Conservation (phyloP, 2,888 invertebrate genomes). For the Leptinotarsa haldemani region DNA sequence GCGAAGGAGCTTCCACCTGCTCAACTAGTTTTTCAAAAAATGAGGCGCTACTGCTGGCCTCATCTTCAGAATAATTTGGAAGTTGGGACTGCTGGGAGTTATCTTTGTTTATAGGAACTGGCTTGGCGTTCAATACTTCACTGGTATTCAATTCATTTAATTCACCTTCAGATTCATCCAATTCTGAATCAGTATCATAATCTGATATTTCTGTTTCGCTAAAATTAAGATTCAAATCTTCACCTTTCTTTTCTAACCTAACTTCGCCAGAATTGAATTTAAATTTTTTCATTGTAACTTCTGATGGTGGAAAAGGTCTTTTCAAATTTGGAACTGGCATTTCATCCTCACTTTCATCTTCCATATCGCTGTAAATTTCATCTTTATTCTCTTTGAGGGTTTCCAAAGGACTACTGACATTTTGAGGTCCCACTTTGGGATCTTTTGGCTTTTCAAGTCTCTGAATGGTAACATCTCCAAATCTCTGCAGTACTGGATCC, state of each 20-base stretch:
- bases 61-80: conserved; percentile 54
- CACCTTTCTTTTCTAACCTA: conserved; percentile 49
- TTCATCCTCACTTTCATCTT: conserved; percentile 53
- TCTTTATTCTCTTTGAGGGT: conserved; percentile 50
- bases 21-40: conserved; percentile 61
- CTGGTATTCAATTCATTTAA: conserved; percentile 55
- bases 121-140: conserved; percentile 38
- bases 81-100: conserved; percentile 26
- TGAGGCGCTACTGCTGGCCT: conserved; percentile 62
- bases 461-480: conserved; percentile 73
- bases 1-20: conserved; percentile 50
- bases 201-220: conserved; percentile 63
- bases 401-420: conserved; percentile 47
- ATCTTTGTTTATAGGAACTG: conserved; percentile 43
- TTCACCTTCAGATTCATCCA: conserved; percentile 65
- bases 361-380: conserved; percentile 46
- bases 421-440: conserved; percentile 51
- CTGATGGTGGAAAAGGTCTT: conserved; percentile 50
- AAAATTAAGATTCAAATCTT: conserved; percentile 52
- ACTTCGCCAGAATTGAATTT: conserved; percentile 51
- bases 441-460: conserved; percentile 64
- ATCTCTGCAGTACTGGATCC: conserved; percentile 70
- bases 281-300: conserved; percentile 55
- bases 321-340: conserved; percentile 48
- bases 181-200: conserved; percentile 61